Base-by-base conservation (phyloP, 2,888 invertebrate genomes). In the Cremastobaeus sp. region DNA sequence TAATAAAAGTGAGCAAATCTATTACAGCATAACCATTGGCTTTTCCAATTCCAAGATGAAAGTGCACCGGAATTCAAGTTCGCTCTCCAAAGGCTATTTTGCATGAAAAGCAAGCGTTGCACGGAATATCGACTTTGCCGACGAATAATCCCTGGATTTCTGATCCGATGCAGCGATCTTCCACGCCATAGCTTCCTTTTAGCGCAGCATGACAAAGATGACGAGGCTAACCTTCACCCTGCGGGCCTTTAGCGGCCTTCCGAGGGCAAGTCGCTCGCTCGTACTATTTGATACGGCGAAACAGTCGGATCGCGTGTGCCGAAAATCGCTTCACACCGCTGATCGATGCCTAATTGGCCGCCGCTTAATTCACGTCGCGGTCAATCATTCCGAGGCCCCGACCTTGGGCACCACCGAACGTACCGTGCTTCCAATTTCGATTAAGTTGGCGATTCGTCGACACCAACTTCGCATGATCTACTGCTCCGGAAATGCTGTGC, bases 281-380 rank as follows among this genome's bases (percentile, higher is more conserved):
- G 30, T 20, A 34, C 11, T 28, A 60, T 32, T 60, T 55, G 65
- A 41, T 65, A 52, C n/a, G 30, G 28, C 39, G 34, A 43, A 52
- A 45, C 32, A 55, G 48, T 60, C 50, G 37, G 48, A 59, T 72
- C 71, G 65, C 65, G 72, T 72, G 72, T 41, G 18, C 37, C 48
- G 48, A 60, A 65, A 66, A 60, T 60, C 41, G 55, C 28, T 48
- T 17, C 39, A 6, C 9, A 6, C 11, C 12, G 30, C 21, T 54
- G 59, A 57, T 71, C 65, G 59, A 71, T 64, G 71, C 20, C 39
- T 71, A 52, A 71, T 71, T 64, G 32, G 41, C 52, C 17, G 30
- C 37, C 32, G 32, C 43, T 50, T 15, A 41, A 64, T 57, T 57
- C 45, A 8, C 35, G 57, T 37, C 32, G 21, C 41, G 35, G 59